Base-by-base conservation (phyloP, 2,113 vertebrate genomes). In the Rhinolophus ferrumequinum region DNA sequence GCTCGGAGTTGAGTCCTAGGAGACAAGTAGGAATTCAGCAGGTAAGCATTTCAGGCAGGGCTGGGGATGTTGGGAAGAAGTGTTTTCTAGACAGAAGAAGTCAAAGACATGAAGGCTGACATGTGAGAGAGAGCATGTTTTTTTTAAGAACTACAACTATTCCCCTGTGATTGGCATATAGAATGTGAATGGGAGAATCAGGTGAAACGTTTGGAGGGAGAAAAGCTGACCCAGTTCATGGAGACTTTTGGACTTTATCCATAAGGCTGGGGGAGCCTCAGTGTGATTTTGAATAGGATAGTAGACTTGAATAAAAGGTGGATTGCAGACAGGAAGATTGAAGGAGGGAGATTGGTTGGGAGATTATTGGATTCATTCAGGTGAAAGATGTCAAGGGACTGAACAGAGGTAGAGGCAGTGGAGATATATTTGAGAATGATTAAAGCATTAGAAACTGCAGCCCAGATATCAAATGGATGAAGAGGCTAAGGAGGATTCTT, bases 311-410 rank as follows among this genome's bases (percentile, higher is more conserved):
- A 12, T 30, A 13, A 19, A 66, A 94, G 77, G 30, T 75, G 8
- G 28, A 15, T 54, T 79, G 6, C 70, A 67, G 24, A 52, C n/a
- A 54, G 16, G 19, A 87, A 83, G 50, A 52, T 69, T 92, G 18
- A 79, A 82, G n/a, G 26, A 21, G 33, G 44, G 24, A 88, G 28
- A 66, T 38, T 38, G 19, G 16, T 64, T 67, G 81, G 28, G 62
- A 92, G 14, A 64, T 41, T 82, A n/a, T 80, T 88, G 28, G 38
- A 47, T 93, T 85, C 82, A 72, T 96, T 66, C 33, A 64, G 72
- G 28, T 87, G 22, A 93, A 95, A 89, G 7, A 12, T 67, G 2
- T n/a, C 28, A 28, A 67, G 18, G 6, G 30, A 22, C 33, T 52
- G 35, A 82, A 73, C 24, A 70, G 26, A 80, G 38, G 5, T 15